Evolutionary conservation across 1,140 invertebrate genomes (phyloP).

Genomic region (Capitella teleta): DNA sequence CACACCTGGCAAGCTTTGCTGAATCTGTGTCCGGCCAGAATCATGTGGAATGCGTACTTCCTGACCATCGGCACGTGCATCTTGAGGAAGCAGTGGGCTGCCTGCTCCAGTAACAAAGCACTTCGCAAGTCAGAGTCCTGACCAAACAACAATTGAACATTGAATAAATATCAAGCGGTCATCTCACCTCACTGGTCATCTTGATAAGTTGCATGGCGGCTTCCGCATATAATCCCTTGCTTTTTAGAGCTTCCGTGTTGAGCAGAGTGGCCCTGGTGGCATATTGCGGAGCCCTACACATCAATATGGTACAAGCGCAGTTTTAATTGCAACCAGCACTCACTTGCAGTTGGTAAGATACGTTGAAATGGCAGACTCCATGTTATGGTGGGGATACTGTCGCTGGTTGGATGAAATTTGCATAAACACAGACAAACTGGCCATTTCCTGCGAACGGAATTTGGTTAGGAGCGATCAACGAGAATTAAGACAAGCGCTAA

Average conservation of each 20-base stretch:
- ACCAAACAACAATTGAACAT: not conserved
- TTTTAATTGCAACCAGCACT: conserved; percentile 16
- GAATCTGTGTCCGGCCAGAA: conserved; percentile 82
- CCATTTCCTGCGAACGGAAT: conserved; percentile 73
- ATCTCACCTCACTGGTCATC: conserved; percentile 74
- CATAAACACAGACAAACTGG: conserved; percentile 82
- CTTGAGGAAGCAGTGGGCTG: conserved; percentile 78
- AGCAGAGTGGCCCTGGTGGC: conserved; percentile 80
- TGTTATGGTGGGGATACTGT: conserved; percentile 59
- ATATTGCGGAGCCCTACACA: conserved; percentile 76
- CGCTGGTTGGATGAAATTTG: conserved; percentile 51
- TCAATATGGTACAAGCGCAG: too few species aligned
- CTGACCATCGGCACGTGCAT: conserved; percentile 64
- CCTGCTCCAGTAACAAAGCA: conserved; percentile 86
- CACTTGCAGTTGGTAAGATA: conserved; percentile 72
- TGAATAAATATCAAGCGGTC: not conserved
- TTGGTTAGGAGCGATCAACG: too few species aligned
- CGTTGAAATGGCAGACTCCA: conserved; percentile 83
- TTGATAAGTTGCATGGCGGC: conserved; percentile 85
- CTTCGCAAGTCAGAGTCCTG: conserved; percentile 52
- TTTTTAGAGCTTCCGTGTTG: conserved; percentile 73
- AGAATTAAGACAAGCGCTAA: too few species aligned
- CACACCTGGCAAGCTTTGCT: conserved; percentile 65
- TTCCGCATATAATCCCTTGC: conserved; percentile 63
- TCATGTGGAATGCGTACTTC: conserved; percentile 95